Percentiles rank a stretch among this genome's conserved stretches.
phyloP scores from a whole-genome alignment of 1,140 invertebrate genomes.

The Cheumatopsyche charites region DNA sequence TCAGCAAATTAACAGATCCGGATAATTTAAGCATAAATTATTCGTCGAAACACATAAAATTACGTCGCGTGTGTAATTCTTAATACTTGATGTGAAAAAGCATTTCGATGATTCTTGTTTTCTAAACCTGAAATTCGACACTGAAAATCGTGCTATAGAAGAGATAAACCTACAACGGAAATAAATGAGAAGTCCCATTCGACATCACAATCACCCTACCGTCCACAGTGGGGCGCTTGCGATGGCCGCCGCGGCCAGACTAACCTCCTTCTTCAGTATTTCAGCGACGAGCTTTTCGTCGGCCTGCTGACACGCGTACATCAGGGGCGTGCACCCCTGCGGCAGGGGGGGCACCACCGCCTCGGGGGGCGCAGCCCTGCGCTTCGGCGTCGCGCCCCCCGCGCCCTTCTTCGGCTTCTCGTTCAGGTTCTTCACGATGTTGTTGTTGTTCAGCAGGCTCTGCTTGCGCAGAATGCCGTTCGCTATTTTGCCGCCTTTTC shows the following conservation, averaged over 20 bases:
- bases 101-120: no score
- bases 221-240: no score
- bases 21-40: no score
- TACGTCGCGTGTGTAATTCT: no score
- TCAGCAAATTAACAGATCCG: no score
- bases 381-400: conserved; percentile 50
- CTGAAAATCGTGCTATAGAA: no score
- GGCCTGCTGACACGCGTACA: conserved; percentile 88
- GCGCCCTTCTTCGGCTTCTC: conserved; percentile 51
- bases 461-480: conserved; percentile 46
- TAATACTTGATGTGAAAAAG: no score
- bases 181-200: no score
- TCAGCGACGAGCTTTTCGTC: conserved; percentile 60
- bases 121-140: no score
- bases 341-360: conserved; percentile 57
- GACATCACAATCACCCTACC: no score
- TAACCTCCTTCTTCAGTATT: conserved; percentile 60
- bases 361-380: conserved; percentile 63
- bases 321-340: conserved; percentile 74
- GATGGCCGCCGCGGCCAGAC: conserved; percentile 41
- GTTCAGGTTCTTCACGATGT: conserved; percentile 42
- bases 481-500: conserved; percentile 35
- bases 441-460: conserved; percentile 43
- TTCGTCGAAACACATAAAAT: no score
- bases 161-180: no score